Conservation (phyloP, 2,797 vertebrate species). For the Aeoliscus strigatus region DNA sequence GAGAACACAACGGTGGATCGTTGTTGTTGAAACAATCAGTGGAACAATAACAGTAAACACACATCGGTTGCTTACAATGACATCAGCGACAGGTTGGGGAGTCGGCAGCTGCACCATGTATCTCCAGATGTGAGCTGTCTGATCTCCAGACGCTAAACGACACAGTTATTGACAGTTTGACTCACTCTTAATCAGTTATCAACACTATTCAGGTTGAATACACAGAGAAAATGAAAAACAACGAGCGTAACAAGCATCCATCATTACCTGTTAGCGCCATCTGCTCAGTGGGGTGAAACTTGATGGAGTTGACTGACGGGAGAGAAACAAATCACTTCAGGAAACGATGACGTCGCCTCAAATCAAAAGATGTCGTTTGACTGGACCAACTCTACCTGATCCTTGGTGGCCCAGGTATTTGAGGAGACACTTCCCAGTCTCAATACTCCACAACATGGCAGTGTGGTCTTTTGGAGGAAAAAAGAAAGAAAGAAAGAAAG, state of each 20-base stretch:
- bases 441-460: slow-evolving; percentile 95
- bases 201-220: slow-evolving; percentile 5
- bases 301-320: slow-evolving; percentile 93
- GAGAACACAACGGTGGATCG: too few relatives aligned
- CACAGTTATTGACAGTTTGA: too few relatives aligned
- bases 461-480: slow-evolving; percentile 90
- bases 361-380: too few relatives aligned
- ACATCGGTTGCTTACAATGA: slow-evolving; percentile 80
- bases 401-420: slow-evolving; percentile 92
- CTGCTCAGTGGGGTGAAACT: slow-evolving; percentile 97
- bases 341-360: too few relatives aligned
- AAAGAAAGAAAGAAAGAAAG: too few relatives aligned
- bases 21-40: too few relatives aligned
- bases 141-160: slow-evolving; percentile 90
- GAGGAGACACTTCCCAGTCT: slow-evolving; percentile 92
- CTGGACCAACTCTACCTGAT: slow-evolving; percentile 80
- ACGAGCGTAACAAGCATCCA: too few relatives aligned
- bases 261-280: slow-evolving; percentile 96
- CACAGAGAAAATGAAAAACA: too few relatives aligned
- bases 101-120: slow-evolving; percentile 93
- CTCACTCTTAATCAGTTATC: slow-evolving; percentile 28
- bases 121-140: slow-evolving; percentile 98
- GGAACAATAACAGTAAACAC: neutral
- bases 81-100: slow-evolving; percentile 88
- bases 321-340: slow-evolving; percentile 23